Conservation (phyloP, 2,797 vertebrate species). For the Vireo griseus region DNA sequence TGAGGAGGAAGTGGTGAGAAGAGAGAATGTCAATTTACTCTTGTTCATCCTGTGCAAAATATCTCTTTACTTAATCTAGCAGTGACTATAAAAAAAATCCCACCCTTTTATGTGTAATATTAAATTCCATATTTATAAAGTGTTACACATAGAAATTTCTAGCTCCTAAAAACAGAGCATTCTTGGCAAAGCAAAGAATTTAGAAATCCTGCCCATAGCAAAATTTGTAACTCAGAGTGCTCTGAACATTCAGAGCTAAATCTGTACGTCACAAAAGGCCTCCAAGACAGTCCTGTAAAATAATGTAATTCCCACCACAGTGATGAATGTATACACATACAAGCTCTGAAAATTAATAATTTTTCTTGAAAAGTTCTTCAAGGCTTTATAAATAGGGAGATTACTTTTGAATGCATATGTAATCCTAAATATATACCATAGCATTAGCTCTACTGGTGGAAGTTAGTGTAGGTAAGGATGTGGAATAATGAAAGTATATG, state of each 20-base stretch:
- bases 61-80: not conserved
- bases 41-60: not conserved
- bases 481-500: not conserved
- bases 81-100: not conserved
- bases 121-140: not conserved
- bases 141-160: not conserved
- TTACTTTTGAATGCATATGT: not conserved
- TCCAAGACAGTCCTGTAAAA: not conserved
- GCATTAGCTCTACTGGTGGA: not conserved
- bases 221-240: not conserved
- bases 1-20: not conserved
- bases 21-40: not conserved
- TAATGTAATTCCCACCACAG: not conserved
- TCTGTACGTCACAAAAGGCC: not conserved
- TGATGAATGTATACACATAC: not conserved
- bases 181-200: not conserved
- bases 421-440: not conserved
- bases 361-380: not conserved
- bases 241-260: not conserved
- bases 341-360: not conserved
- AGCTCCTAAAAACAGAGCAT: not conserved
- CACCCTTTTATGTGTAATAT: not conserved
- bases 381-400: not conserved
- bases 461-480: not conserved
- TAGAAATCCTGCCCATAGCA: not conserved